Conservation (phyloP, 2,888 invertebrate genomes). For the Ecdyonurus torrentis region DNA sequence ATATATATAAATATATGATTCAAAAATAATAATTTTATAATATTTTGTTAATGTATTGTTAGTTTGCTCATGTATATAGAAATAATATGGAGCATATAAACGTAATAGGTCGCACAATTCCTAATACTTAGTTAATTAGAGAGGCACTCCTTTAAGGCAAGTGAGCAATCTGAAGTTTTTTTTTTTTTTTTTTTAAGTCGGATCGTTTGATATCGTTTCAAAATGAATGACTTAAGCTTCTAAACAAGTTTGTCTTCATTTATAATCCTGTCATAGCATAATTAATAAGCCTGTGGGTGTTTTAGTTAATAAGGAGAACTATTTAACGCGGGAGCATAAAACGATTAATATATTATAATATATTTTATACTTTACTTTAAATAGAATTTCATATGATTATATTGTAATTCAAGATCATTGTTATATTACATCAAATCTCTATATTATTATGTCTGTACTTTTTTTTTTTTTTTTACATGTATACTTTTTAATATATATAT, state of each 20-base stretch:
- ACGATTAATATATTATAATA: neutral
- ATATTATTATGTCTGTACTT: too few species aligned
- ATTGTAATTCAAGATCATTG: neutral
- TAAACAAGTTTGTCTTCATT: slow-evolving; percentile 9
- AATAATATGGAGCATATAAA: neutral
- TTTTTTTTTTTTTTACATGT: too few species aligned
- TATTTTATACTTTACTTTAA: neutral
- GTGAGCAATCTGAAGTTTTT: neutral
- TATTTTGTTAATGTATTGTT: neutral
- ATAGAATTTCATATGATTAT: neutral
- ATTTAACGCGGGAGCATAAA: neutral
- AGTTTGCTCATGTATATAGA: neutral
- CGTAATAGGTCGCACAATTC: neutral
- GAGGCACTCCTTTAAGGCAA: neutral
- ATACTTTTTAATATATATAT: too few species aligned
- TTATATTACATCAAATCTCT: neutral
- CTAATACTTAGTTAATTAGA: neutral
- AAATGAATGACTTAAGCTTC: neutral
- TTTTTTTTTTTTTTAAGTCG: neutral
- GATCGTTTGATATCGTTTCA: neutral
- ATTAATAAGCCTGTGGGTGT: slow-evolving; percentile 9
- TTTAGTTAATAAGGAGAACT: neutral
- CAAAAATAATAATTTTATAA: neutral
- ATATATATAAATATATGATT: neutral
- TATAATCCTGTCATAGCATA: slow-evolving; percentile 7